Base-by-base conservation (phyloP, 64 coral and sea anemone genomes). In the Dendronephthya gigantea region DNA sequence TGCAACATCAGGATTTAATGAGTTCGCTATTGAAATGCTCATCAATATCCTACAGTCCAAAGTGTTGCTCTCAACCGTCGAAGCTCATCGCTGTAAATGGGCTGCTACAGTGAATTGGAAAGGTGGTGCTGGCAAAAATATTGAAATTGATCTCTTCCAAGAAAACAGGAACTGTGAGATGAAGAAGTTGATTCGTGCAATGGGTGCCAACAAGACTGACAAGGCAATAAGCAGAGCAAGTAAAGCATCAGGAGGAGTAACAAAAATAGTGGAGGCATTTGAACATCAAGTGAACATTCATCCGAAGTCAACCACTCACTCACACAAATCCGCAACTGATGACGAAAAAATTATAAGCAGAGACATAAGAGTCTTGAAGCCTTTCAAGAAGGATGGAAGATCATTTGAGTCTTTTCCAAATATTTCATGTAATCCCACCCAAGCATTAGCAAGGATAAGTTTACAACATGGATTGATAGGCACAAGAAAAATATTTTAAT, bases 321-420 rank as follows among this genome's bases (percentile, higher is more conserved):
- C 58, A 2, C 58, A 45, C 11, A 45, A 45, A 11, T 4, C 41
- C 4, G 4, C 41, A 45, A 45, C 41, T 45, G 41, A 45, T 66
- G 58, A 66, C 22, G 58, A 66, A 66, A 66, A 7, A 30, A n/a
- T 66, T 7, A 66, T 66, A n/a, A 66, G 4, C 58, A 66, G 58
- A n/a, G n/a, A 66, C 58, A 8, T 66, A 17, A 66, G 58, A 17
- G 58, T 2, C 6, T 22, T 66, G 22, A 66, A 17, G 58, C 58
- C 58, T 66, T 66, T 66, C 58, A 66, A 66, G 58, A 66, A 66
- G 58, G 58, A 66, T 66, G 58, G 58, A 2, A 66, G 58, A 30
- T 7, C 19, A 22, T 66, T 66, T 30, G 19, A 22, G 29, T n/a
- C 58, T 3, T 66, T 66, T 66, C 6, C 22, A 8, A 15, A 17